Evolutionary conservation across 1,140 invertebrate species (phyloP).

Genomic region (Lutraria rhynchaena): DNA sequence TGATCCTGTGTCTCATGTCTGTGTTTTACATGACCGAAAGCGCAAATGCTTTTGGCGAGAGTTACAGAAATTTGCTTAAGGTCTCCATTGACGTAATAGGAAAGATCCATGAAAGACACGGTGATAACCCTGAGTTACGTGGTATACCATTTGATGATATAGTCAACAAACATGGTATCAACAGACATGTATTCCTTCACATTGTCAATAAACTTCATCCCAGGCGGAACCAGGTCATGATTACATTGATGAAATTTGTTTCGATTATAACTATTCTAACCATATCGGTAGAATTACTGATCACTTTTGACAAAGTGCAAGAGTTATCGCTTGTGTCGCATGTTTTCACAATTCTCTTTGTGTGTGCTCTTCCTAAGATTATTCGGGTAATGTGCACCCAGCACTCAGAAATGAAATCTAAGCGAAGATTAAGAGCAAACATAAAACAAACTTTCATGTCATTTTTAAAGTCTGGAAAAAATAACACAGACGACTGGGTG

Average conservation of each 20-base stretch:
- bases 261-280: conserved; percentile 28
- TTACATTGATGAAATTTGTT: conserved; percentile 22
- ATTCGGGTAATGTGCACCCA: not conserved
- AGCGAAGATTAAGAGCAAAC: too few relatives aligned
- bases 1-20: conserved; percentile 28
- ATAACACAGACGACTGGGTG: too few relatives aligned
- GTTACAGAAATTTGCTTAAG: conserved; percentile 34
- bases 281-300: conserved; percentile 18
- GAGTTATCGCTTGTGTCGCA: conserved; percentile 43
- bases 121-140: not conserved
- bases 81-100: not conserved
- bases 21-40: conserved; percentile 39
- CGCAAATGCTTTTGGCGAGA: conserved; percentile 11
- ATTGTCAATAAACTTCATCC: conserved; percentile 25
- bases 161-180: not conserved
- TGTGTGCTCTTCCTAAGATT: conserved; percentile 47
- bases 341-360: conserved; percentile 47
- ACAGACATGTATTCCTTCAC: conserved; percentile 14
- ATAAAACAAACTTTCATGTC: too few relatives aligned
- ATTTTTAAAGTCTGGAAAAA: too few relatives aligned
- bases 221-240: conserved; percentile 32
- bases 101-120: conserved; percentile 8
- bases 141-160: not conserved
- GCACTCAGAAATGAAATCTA: not conserved
- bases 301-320: conserved; percentile 28